A percentile compares a stretch with the other conserved stretches of the same genome.
Evolutionary conservation across 2,888 invertebrate species (phyloP).

Genomic region (Deilephila porcellus): DNA sequence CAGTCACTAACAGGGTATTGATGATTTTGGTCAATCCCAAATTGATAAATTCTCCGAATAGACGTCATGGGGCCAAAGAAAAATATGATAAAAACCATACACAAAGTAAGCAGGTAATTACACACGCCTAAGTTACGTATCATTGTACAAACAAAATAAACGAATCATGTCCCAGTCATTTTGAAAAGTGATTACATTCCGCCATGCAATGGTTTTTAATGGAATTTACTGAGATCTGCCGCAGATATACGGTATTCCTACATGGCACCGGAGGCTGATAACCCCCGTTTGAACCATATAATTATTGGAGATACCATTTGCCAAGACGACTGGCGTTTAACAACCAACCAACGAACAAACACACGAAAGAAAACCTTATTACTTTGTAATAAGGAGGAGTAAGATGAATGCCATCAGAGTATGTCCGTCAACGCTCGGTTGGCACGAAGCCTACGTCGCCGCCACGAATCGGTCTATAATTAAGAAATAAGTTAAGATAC

Average conservation of each 20-base stretch:
- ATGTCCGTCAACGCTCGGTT: constrained; percentile 63
- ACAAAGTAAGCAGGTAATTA: constrained; percentile 14
- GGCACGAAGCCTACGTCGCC: constrained; percentile 74
- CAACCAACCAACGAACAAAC: constrained; percentile 41
- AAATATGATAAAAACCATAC: not conserved
- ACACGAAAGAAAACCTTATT: constrained; percentile 53
- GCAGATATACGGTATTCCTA: constrained; percentile 30
- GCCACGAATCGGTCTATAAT: constrained; percentile 84
- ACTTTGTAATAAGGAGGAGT: constrained; percentile 47
- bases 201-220: constrained; percentile 33
- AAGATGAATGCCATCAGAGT: constrained; percentile 39
- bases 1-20: no score
- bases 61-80: not conserved
- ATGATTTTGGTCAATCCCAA: not conserved
- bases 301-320: constrained; percentile 81
- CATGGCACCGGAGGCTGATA: constrained; percentile 77
- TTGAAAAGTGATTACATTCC: constrained; percentile 8
- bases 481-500: constrained; percentile 85
- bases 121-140: not conserved
- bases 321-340: constrained; percentile 65
- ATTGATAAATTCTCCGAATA: not conserved
- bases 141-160: constrained; percentile 18
- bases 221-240: constrained; percentile 62
- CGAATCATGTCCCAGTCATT: constrained; percentile 25
- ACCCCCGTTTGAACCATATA: constrained; percentile 79